Percentiles rank a stretch among this genome's conserved stretches.
These are phyloP conservation scores for Volucella zonaria DNA, from an alignment of 2,888 invertebrate genomes.

Conservation along the genomic window DNA sequence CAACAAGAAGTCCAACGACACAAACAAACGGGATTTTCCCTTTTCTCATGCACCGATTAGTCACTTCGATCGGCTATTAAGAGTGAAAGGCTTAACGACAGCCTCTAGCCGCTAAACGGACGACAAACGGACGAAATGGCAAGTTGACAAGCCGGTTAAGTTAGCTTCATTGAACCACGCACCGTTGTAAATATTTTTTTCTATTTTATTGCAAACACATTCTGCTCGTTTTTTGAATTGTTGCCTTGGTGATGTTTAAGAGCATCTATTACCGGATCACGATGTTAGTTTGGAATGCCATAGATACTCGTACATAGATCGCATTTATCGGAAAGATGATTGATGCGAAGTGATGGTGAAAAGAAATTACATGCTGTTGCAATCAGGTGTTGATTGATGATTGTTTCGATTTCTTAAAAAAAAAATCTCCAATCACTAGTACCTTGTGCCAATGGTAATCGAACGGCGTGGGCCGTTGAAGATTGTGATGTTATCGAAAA, in stretches of 20 bases:
- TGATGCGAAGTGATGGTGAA: conserved; percentile 14
- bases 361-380: neutral
- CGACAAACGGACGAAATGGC: conserved; percentile 50
- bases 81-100: conserved; percentile 65
- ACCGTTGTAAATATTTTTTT: conserved; percentile 11
- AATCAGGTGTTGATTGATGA: conserved; percentile 44
- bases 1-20: neutral
- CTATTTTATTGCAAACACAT: conserved; percentile 11
- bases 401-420: conserved; percentile 16
- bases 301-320: neutral
- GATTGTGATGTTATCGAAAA: neutral
- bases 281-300: conserved; percentile 44
- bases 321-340: conserved; percentile 35
- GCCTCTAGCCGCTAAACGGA: conserved; percentile 8
- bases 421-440: neutral
- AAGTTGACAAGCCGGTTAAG: conserved; percentile 63
- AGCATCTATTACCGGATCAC: conserved; percentile 43
- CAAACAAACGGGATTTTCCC: neutral
- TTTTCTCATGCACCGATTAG: conserved; percentile 36
- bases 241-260: conserved; percentile 29
- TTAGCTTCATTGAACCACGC: neutral
- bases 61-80: conserved; percentile 49
- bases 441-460: conserved; percentile 4
- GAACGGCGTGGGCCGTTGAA: neutral
- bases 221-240: conserved; percentile 4